Evolutionary conservation across 2,888 invertebrate genomes (phyloP), one percentile per base, ranked within the genome.

Genomic region (Melanostoma mellinum): DNA sequence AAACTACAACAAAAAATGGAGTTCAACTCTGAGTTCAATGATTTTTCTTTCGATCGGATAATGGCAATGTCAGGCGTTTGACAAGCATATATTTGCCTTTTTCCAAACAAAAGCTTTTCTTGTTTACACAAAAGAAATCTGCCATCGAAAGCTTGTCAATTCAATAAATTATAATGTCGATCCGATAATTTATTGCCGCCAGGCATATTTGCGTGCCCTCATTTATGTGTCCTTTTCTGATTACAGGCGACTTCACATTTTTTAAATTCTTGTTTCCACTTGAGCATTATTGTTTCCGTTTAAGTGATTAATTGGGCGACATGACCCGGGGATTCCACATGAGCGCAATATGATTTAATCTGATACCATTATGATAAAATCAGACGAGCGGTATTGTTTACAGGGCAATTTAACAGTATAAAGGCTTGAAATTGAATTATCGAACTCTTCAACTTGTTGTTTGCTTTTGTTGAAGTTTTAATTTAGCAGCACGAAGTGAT

Each of bases 371-470:
- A 40, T 60, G 50, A 40, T 38, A 55, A 55, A 73, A 46, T 56
- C 53, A 38, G 38, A 46, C 56, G 63, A 73, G 38, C 48, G 33
- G 33, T 46, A 40, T 73, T 33, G 10, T 20, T 38, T 56, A 38
- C 30, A 4, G 44, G 48, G 46, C 55, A 63, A 65, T 65, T 65
- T 46, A 65, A 65, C 63, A 48, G 50, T 50, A 8, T 9, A 63
- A 53, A 53, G 20, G 20, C 8, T n/a, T 8, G 9, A 61, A n/a
- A 53, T 30, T 36, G 9, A 48, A 52, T 60, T 60, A 50, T 60
- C 50, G 40, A 71, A 50, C n/a, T 58, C 9, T 60, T n/a, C 38
- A 32, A 8, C 58, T 33, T 44, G 6, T 44, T 35, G 46, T 46
- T 61, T 61, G 46, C 9, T 20, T 36, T 61, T 36, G 35, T 35